A percentile compares a stretch with the other conserved stretches of the same genome.
phyloP scores from a whole-genome alignment of 53 echinoderm and acorn worm genomes.

The Henricia sp. region DNA sequence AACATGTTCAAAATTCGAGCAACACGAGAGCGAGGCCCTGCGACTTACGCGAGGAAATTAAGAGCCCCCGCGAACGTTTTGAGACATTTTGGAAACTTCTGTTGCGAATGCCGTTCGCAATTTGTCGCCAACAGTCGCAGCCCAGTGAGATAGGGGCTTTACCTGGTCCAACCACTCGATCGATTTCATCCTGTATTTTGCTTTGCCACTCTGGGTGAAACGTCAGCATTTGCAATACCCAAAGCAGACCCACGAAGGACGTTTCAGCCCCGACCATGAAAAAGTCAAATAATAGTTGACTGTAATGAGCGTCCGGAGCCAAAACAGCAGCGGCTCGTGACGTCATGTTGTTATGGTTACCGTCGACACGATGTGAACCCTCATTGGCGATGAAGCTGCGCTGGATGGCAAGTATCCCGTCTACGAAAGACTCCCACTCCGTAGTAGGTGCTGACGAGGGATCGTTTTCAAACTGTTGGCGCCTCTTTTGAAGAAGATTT shows the following conservation, averaged over 20 bases:
- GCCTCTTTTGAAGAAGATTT: background rate
- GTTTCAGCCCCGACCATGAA: slow-evolving; percentile 87
- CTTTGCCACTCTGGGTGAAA: slow-evolving; percentile 79
- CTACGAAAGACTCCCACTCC: slow-evolving; percentile 22
- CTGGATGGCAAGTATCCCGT: slow-evolving; percentile 25
- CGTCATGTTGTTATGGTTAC: background rate
- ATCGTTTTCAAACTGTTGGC: background rate
- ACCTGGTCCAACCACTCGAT: slow-evolving; percentile 54
- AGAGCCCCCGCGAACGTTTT: too few species aligned
- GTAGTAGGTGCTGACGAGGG: background rate
- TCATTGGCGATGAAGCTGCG: background rate
- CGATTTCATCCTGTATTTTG: slow-evolving; percentile 75
- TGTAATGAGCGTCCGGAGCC: slow-evolving; percentile 22
- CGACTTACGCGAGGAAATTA: too few species aligned
- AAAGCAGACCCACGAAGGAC: slow-evolving; percentile 70
- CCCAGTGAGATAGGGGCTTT: too few species aligned
- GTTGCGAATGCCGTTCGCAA: too few species aligned
- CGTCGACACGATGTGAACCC: background rate
- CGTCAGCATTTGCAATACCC: slow-evolving; percentile 72
- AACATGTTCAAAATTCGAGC: too few species aligned
- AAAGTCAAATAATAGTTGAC: slow-evolving; percentile 53
- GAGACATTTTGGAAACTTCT: too few species aligned
- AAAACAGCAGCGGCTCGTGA: background rate
- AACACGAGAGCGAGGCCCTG: too few species aligned
- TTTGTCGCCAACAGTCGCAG: too few species aligned